Evolutionary conservation across 2,888 invertebrate species (phyloP).

Genomic region (Diloba caeruleocephala): DNA sequence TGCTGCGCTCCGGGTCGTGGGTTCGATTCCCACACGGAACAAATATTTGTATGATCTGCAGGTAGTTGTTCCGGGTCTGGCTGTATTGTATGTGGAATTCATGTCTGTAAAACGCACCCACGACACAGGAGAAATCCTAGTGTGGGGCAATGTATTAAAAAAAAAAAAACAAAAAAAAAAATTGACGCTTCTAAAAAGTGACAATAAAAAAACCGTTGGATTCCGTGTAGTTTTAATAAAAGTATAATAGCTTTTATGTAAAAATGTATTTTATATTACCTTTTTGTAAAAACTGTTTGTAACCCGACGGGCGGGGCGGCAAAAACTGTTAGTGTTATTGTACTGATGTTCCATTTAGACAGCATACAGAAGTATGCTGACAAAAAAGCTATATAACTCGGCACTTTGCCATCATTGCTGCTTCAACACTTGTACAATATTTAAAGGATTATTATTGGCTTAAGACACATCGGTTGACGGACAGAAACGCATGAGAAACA

Average conservation of each 20-base stretch:
- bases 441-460: constrained; percentile 34
- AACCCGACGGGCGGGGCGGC: background rate
- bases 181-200: background rate
- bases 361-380: background rate
- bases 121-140: constrained; percentile 9
- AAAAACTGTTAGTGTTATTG: constrained; percentile 12
- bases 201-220: constrained; percentile 6
- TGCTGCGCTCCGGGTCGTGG: too few species aligned
- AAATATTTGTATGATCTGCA: too few species aligned
- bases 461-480: constrained; percentile 39
- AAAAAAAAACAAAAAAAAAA: too few species aligned
- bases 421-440: constrained; percentile 21
- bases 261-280: constrained; percentile 27
- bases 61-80: too few species aligned
- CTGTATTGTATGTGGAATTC: too few species aligned
- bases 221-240: constrained; percentile 29
- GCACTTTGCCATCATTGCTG: constrained; percentile 11
- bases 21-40: too few species aligned
- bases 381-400: background rate
- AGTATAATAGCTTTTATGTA: constrained; percentile 30
- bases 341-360: background rate
- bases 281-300: constrained; percentile 24
- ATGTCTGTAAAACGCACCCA: too few species aligned
- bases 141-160: too few species aligned
- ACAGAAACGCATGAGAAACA: constrained; percentile 75